A percentile compares a stretch with the other conserved stretches of the same genome.
Evolutionary conservation across 2,888 invertebrate genomes (phyloP).

Genomic region (Thymelicus sylvestris): DNA sequence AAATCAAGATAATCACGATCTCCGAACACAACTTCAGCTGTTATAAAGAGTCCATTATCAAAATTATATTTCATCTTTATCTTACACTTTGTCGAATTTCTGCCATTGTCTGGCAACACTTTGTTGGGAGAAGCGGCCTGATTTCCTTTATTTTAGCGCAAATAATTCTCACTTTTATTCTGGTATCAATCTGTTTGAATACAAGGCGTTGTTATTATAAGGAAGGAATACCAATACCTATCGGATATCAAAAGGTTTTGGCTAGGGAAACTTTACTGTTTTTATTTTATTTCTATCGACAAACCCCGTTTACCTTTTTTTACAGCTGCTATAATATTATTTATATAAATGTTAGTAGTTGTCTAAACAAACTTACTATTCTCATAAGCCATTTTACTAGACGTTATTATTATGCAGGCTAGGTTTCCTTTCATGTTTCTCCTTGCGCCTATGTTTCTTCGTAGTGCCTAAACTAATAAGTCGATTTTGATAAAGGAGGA

Average conservation of each 20-base stretch:
- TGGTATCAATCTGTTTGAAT: conserved; percentile 18
- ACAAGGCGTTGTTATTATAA: conserved; percentile 6
- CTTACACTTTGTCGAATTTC: conserved; percentile 58
- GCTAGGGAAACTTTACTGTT: too few relatives aligned
- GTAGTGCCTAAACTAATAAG: too few relatives aligned
- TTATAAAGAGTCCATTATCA: conserved; percentile 54
- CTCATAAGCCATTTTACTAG: too few relatives aligned
- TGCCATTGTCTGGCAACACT: conserved; percentile 49
- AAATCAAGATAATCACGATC: conserved; percentile 40
- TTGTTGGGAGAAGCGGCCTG: conserved; percentile 41
- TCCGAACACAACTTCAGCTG: conserved; percentile 41
- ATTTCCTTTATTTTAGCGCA: conserved; percentile 36
- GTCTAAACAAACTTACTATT: too few relatives aligned
- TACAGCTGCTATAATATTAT: too few relatives aligned
- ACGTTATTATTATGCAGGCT: too few relatives aligned
- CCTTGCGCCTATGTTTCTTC: too few relatives aligned
- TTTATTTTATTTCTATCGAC: too few relatives aligned
- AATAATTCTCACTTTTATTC: conserved; percentile 22
- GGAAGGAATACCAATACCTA: background rate
- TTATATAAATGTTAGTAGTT: too few relatives aligned
- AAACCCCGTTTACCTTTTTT: too few relatives aligned
- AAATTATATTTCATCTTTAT: conserved; percentile 62
- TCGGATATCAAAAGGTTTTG: background rate
- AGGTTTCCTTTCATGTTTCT: too few relatives aligned
- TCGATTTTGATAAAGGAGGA: too few relatives aligned